Percentiles rank a stretch among this genome's conserved stretches.
Evolutionary conservation across 2,113 vertebrate genomes (phyloP).

Genomic region (Nibea coibor): DNA sequence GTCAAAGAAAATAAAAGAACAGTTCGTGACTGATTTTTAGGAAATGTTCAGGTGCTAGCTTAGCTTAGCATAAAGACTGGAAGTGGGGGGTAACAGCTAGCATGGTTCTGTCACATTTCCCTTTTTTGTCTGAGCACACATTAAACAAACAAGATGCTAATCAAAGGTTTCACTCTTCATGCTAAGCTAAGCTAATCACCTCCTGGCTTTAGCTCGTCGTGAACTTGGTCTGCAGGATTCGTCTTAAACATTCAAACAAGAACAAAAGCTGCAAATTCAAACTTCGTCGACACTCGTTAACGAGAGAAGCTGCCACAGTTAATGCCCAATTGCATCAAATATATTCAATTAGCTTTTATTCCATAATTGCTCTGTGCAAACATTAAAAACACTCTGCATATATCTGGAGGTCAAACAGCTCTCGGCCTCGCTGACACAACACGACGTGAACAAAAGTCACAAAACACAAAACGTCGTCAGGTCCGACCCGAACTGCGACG

Average conservation of each 20-base stretch:
- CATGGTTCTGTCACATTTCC: no score
- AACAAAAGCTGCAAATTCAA: conserved; percentile 10
- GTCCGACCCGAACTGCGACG: not conserved
- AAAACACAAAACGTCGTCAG: conserved; percentile 18
- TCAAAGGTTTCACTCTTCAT: not conserved
- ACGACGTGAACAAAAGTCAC: not conserved
- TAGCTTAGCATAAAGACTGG: no score
- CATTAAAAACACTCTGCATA: conserved; percentile 56
- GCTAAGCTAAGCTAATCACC: conserved; percentile 13
- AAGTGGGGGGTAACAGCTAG: no score
- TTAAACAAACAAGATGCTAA: no score
- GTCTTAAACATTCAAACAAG: conserved; percentile 23
- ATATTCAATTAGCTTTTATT: conserved; percentile 67
- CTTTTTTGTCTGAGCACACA: no score
- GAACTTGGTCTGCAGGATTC: not conserved
- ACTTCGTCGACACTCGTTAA: conserved; percentile 1
- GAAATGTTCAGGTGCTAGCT: no score
- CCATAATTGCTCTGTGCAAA: conserved; percentile 64
- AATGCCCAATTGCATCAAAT: conserved; percentile 65
- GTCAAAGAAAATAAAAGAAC: no score
- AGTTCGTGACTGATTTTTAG: no score
- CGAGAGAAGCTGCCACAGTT: conserved; percentile 67
- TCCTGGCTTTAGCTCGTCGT: not conserved
- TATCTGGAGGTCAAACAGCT: not conserved
- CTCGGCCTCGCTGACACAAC: not conserved